Conservation (phyloP, 2,888 invertebrate species). For the Lepidochrysops patricia region DNA sequence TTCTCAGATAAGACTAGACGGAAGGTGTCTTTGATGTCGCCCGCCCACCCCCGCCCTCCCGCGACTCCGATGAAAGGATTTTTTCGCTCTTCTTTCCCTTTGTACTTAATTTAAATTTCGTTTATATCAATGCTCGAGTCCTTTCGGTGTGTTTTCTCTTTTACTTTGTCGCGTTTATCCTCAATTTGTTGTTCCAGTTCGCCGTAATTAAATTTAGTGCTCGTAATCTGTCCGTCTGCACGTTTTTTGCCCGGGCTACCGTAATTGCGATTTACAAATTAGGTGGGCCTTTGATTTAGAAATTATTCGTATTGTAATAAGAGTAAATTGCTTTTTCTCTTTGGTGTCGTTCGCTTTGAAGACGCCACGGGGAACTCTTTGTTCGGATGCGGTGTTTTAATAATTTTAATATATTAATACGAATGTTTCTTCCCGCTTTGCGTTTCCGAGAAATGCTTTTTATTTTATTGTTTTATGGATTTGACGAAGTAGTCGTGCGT, state of each 20-base stretch:
- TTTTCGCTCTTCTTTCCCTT: slow-evolving; percentile 73
- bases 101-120: slow-evolving; percentile 76
- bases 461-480: not conserved
- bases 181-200: slow-evolving; percentile 72
- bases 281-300: slow-evolving; percentile 60
- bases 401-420: slow-evolving; percentile 15
- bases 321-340: slow-evolving; percentile 47
- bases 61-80: slow-evolving; percentile 74
- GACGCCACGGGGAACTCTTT: slow-evolving; percentile 18
- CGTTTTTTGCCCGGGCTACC: slow-evolving; percentile 47
- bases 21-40: slow-evolving; percentile 70
- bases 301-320: slow-evolving; percentile 45
- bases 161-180: slow-evolving; percentile 75
- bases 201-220: slow-evolving; percentile 73
- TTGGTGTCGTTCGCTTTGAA: slow-evolving; percentile 29
- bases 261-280: slow-evolving; percentile 71
- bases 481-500: not conserved
- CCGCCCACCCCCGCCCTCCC: slow-evolving; percentile 67
- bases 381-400: slow-evolving; percentile 19
- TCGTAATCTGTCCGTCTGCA: slow-evolving; percentile 63
- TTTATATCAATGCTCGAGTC: slow-evolving; percentile 75
- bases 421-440: not conserved
- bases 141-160: slow-evolving; percentile 73
- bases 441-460: not conserved
- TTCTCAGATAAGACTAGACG: slow-evolving; percentile 66